phyloP scores from a whole-genome alignment of 1,140 invertebrate genomes.

The Nebria ingens region DNA sequence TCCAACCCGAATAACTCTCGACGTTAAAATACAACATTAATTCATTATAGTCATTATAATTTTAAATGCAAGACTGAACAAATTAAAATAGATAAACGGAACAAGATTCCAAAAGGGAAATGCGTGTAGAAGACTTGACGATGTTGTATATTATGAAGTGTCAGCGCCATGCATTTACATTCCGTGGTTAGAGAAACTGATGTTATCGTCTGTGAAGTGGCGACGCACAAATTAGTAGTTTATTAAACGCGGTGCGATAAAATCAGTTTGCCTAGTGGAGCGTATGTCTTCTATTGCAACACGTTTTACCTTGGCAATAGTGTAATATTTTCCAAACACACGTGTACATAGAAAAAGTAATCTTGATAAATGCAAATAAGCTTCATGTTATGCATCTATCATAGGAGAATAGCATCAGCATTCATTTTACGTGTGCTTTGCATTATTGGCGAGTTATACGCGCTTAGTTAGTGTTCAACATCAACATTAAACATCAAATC shows the following conservation, averaged over 20 bases:
- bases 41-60: too few species aligned
- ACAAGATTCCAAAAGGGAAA: not conserved
- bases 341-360: too few species aligned
- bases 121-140: not conserved
- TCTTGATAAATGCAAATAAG: too few species aligned
- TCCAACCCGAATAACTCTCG: too few species aligned
- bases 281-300: not conserved
- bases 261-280: not conserved
- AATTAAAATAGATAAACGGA: not conserved
- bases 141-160: not conserved
- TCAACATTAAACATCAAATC: too few species aligned
- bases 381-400: too few species aligned
- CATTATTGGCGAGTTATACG: too few species aligned
- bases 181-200: not conserved
- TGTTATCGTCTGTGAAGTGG: not conserved
- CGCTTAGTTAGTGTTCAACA: too few species aligned
- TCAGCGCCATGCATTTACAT: not conserved
- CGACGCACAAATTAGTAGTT: slow-evolving; percentile 5
- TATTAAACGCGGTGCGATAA: not conserved
- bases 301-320: not conserved
- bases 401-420: too few species aligned
- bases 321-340: not conserved
- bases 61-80: too few species aligned
- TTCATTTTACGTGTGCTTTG: too few species aligned
- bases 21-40: too few species aligned